A percentile compares a stretch with the other conserved stretches of the same genome.
These are phyloP conservation scores for Lycocorax pyrrhopterus DNA, from an alignment of 2,113 vertebrate genomes.

Conservation along the genomic window DNA sequence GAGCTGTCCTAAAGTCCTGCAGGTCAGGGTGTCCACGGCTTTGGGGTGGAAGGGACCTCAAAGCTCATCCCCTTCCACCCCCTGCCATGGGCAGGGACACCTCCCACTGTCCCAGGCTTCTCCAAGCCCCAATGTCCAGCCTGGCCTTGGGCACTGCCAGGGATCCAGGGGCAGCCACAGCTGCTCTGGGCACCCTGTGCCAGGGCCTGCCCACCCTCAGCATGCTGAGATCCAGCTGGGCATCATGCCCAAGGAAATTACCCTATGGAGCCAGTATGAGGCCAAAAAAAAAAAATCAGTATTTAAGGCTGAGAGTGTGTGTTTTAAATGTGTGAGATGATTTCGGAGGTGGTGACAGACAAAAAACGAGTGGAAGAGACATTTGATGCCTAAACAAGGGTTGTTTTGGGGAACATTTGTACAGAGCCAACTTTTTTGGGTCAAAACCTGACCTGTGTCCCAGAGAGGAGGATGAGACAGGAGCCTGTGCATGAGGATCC, in stretches of 20 bases:
- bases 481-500: neutral
- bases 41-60: neutral
- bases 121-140: neutral
- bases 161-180: neutral
- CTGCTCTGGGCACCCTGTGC: neutral
- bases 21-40: neutral
- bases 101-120: neutral
- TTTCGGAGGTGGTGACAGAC: neutral
- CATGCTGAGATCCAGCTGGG: neutral
- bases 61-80: neutral
- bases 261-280: neutral
- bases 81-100: neutral
- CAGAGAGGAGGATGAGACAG: neutral
- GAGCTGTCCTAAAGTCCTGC: neutral
- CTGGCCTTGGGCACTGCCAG: neutral
- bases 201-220: neutral
- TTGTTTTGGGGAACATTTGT: neutral
- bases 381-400: neutral
- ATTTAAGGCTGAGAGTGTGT: neutral
- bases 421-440: neutral
- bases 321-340: neutral
- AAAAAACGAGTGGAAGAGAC: neutral
- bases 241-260: neutral
- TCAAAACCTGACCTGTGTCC: neutral
- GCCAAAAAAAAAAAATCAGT: neutral